These are phyloP conservation scores for Dendrocopos noguchii DNA, from an alignment of 2,113 vertebrate species.

Conservation along the genomic window DNA sequence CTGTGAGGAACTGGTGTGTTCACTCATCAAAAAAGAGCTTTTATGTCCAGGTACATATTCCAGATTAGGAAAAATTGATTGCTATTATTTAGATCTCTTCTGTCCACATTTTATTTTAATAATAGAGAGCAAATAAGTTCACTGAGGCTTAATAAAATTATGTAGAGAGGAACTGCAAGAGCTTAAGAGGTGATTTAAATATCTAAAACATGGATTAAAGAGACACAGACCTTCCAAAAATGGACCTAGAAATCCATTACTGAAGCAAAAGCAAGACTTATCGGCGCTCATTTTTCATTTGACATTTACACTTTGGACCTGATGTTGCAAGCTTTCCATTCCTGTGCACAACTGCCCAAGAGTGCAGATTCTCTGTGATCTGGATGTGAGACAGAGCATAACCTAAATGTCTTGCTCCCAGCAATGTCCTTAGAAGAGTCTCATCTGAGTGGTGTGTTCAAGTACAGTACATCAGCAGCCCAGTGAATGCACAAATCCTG, in stretches of 20 bases:
- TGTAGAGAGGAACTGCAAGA: background rate
- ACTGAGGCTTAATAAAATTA: background rate
- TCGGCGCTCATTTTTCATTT: background rate
- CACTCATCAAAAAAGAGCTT: background rate
- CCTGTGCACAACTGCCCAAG: background rate
- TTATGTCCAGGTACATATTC: background rate
- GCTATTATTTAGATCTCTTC: background rate
- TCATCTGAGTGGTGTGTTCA: background rate
- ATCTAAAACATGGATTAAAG: background rate
- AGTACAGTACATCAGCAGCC: background rate
- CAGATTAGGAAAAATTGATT: background rate
- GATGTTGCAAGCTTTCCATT: background rate
- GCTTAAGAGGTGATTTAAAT: background rate
- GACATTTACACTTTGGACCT: background rate
- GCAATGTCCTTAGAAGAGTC: background rate
- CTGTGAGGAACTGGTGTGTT: background rate
- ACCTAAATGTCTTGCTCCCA: background rate
- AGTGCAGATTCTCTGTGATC: background rate
- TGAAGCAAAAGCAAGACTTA: background rate
- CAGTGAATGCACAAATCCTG: background rate
- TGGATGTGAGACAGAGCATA: background rate
- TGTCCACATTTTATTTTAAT: background rate
- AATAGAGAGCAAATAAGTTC: background rate
- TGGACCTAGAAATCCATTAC: background rate
- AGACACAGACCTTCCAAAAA: background rate